Conservation (phyloP, 2,113 vertebrate species). For the Stercorarius parasiticus region DNA sequence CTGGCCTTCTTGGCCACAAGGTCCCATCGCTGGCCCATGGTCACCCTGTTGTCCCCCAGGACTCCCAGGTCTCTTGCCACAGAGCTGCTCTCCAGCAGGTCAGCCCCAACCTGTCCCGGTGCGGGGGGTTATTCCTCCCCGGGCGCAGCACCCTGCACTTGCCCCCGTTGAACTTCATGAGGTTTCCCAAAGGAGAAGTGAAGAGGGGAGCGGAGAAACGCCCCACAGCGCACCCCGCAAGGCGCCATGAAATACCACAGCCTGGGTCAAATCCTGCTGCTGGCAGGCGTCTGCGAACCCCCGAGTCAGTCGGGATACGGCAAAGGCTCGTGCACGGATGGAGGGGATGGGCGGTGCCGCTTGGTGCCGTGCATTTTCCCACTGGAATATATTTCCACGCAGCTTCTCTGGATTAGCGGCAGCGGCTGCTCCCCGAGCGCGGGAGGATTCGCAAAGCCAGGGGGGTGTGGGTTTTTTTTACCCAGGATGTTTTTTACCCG, state of each 20-base stretch:
- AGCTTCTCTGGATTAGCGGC: fast-evolving
- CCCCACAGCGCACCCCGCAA: not conserved
- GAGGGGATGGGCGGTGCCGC: not conserved
- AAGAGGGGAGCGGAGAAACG: not conserved
- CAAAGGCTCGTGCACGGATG: fast-evolving
- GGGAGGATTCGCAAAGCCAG: not conserved
- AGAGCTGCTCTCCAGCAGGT: no score
- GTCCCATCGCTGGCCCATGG: no score
- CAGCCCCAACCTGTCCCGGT: no score
- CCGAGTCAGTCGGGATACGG: fast-evolving
- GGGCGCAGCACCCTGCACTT: no score
- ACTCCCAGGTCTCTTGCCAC: no score
- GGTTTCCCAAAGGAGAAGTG: not conserved
- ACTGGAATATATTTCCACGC: fast-evolving
- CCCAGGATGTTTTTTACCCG: no score
- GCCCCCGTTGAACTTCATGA: no score
- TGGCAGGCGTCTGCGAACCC: not conserved
- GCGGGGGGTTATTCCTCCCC: no score
- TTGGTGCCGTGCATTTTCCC: fast-evolving
- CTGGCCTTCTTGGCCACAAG: no score
- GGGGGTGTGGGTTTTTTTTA: not conserved
- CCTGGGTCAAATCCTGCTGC: not conserved
- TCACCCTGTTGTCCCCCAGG: no score
- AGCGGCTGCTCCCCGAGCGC: fast-evolving
- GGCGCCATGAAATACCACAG: not conserved